A percentile compares a stretch with the other conserved stretches of the same genome.
Evolutionary conservation across 2,113 vertebrate species (phyloP).

Genomic region (Hydropotes inermis): DNA sequence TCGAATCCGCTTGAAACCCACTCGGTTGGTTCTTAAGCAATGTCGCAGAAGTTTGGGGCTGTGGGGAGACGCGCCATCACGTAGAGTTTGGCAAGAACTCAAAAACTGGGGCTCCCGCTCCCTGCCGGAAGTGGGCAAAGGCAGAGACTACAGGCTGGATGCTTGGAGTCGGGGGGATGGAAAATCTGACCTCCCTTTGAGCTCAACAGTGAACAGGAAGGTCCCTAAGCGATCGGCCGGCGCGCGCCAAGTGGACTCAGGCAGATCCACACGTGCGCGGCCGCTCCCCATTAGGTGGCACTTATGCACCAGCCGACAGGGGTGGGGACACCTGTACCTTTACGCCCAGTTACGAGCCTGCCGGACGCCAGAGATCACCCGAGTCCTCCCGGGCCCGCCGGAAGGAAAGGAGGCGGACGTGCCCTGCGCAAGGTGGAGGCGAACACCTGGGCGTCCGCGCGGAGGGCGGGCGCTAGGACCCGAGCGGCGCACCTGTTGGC

Average conservation of each 20-base stretch:
- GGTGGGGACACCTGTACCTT: not conserved
- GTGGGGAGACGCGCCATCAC: not conserved
- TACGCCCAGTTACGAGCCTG: not conserved
- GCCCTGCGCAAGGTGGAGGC: not conserved
- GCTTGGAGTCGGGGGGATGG: not conserved
- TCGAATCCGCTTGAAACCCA: not conserved
- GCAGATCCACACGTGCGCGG: not conserved
- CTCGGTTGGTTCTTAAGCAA: not conserved
- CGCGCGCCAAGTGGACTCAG: not conserved
- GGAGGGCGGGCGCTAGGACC: constrained; percentile 58
- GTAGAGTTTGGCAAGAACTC: not conserved
- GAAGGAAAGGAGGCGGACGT: not conserved
- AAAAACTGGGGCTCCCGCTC: not conserved
- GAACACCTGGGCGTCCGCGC: not conserved
- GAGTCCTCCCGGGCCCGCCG: not conserved
- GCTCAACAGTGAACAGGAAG: not conserved
- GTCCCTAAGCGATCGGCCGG: not conserved
- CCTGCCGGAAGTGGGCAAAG: not conserved
- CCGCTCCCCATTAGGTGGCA: not conserved
- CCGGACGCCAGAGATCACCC: not conserved
- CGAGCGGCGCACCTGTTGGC: constrained; percentile 65
- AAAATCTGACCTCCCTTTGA: not conserved
- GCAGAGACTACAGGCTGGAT: not conserved
- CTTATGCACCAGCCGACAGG: not conserved
- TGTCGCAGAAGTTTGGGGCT: not conserved